Percentiles rank a stretch among this genome's conserved stretches.
Evolutionary conservation across 1,140 invertebrate species (phyloP).

Genomic region (Tachypleus tridentatus): DNA sequence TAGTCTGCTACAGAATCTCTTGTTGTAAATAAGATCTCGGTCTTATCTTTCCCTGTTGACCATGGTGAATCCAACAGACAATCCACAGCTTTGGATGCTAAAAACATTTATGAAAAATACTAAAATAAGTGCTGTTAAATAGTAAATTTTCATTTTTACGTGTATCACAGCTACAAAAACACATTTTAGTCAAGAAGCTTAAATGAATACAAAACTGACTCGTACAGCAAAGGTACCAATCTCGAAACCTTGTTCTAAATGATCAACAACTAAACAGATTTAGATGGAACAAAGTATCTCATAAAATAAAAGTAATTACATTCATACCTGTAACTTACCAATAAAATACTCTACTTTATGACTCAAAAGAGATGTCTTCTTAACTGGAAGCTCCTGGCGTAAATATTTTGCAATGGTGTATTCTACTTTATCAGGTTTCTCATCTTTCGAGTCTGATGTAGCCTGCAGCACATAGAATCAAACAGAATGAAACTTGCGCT

Average conservation of each 20-base stretch:
- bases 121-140: neutral
- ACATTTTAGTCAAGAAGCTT: slow-evolving; percentile 9
- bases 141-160: neutral
- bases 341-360: slow-evolving; percentile 96
- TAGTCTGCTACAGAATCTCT: slow-evolving; percentile 51
- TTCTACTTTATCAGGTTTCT: slow-evolving; percentile 79
- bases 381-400: slow-evolving; percentile 77
- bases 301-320: slow-evolving; percentile 6
- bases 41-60: slow-evolving; percentile 47
- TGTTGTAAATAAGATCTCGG: slow-evolving; percentile 63
- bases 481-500: too few species aligned
- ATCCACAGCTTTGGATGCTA: slow-evolving; percentile 70
- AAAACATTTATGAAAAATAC: slow-evolving; percentile 10
- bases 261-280: slow-evolving; percentile 1
- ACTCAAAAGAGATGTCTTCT: slow-evolving; percentile 88
- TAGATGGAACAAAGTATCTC: slow-evolving; percentile 1
- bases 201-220: slow-evolving; percentile 10
- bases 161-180: slow-evolving; percentile 1
- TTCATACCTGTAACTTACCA: slow-evolving; percentile 41
- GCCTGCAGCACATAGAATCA: slow-evolving; percentile 43
- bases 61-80: slow-evolving; percentile 83
- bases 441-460: slow-evolving; percentile 34
- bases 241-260: neutral
- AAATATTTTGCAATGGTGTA: slow-evolving; percentile 88
- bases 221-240: slow-evolving; percentile 6